Base-by-base conservation (phyloP, 2,888 invertebrate genomes). In the Ligdia adustata region DNA sequence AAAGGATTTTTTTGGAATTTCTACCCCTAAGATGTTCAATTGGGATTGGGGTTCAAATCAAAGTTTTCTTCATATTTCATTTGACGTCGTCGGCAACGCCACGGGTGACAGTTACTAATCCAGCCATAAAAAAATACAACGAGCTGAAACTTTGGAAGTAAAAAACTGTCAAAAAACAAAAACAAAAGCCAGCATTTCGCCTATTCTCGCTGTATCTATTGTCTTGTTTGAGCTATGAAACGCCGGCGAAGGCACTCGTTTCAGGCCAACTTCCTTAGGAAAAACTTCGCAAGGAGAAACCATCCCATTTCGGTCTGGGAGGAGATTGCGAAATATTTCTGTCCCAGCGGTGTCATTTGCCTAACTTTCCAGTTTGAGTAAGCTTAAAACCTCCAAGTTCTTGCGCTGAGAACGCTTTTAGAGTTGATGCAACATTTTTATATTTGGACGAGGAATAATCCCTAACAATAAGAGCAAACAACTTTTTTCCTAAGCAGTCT, bases 291-390 rank as follows among this genome's bases (percentile, higher is more conserved):
- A 54, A 50, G 44, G 62, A 57, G 72, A 72, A 74, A 73, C 72
- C 75, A 67, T 73, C 73, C 75, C 76, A 76, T 80, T 75, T 75
- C 42, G 38, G 33, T 43, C 69, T 72, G 69, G 62, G 75, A 72
- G 72, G 75, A 83, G 77, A 84, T 84, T 84, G 83, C 81, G 71
- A 78, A 80, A 82, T 78, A 81, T 80, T 74, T 75, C 69, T 70
- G 80, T 86, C 85, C 82, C 83, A 57, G 66, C 75, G 79, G 85
- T 81, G 79, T 85, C 84, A 82, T 85, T 85, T 84, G 71, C 79
- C 76, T 80, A 84, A 84, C 82, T 85, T 84, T 76, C 69, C 71
- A 78, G 79, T 83, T 81, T 77, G 76, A 81, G 82, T 78, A 76
- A 82, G 82, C 84, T 84, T 80, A 80, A 83, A 84, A 79, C 72